Base-by-base conservation (phyloP, 1,140 invertebrate species). In the Hestina assimilis region DNA sequence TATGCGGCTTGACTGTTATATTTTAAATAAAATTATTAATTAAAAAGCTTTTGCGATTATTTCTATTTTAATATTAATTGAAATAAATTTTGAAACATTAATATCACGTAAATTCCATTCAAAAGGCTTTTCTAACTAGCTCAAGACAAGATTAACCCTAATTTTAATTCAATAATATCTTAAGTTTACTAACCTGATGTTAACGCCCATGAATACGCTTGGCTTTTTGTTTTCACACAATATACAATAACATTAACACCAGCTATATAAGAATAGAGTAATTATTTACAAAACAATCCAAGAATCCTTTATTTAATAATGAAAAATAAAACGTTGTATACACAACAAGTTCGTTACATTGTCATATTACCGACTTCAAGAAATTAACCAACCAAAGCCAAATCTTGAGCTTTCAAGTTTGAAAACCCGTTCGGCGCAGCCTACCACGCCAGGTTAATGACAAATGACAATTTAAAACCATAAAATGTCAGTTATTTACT, bases 171-270 rank as follows among this genome's bases (percentile, higher is more conserved):
- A 83, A 86, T 65, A 65, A 79, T 75, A 79, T 78, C 67, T 69
- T 76, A 75, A 67, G 69, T 66, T 66, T 71, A 74, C 66, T 75
- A 79, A 82, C 74, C 73, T 75, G 75, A 73, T 76, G 83, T 78
- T 78, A 78, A 86, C 83, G 83, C 83, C 83, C 83, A 83, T 86
- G 67, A 71, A 83, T 74, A 75, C 67, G 66, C 58, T 58, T 62
- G 40, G 54, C 38, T 69, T 72, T 72, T 63, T 59, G 48, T 72
- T 69, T 65, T 59, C 24, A 45, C 38, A 69, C 52, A 60, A 65
- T 65, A 64, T 52, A 67, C 54, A 38, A 24, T 43, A 59, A 43
- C 40, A 60, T 45, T 47, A 55, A 35, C 20, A 61, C 53, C 61
- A 56, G 64, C 63, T 28, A 28, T 28, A 0, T 38, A 7, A 11